Evolutionary conservation across 2,888 invertebrate genomes (phyloP).

Genomic region (Peribatodes rhomboidaria): DNA sequence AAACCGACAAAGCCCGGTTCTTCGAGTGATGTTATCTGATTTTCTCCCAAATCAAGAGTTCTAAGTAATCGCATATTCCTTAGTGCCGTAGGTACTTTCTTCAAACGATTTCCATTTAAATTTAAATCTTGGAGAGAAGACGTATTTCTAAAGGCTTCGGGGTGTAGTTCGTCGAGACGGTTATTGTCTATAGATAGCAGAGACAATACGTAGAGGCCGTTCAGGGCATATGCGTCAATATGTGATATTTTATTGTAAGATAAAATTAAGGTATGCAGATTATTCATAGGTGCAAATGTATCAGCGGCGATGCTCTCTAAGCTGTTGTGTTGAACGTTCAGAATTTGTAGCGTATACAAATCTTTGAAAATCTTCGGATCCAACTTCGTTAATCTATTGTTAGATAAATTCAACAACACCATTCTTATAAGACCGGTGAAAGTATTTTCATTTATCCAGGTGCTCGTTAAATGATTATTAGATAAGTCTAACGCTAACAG

Average conservation of each 20-base stretch:
- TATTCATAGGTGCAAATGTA: constrained; percentile 96
- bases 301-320: constrained; percentile 94
- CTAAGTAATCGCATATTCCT: constrained; percentile 94
- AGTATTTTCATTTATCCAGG: constrained; percentile 94
- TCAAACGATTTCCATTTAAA: constrained; percentile 94
- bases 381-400: constrained; percentile 93
- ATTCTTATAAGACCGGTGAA: constrained; percentile 95
- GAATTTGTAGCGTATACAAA: constrained; percentile 93
- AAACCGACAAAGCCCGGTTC: constrained; percentile 94
- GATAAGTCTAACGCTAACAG: constrained; percentile 94
- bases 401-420: constrained; percentile 94
- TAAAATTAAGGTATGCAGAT: constrained; percentile 94
- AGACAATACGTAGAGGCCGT: constrained; percentile 95
- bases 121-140: constrained; percentile 96
- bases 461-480: constrained; percentile 94
- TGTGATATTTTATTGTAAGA: constrained; percentile 95
- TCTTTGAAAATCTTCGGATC: constrained; percentile 95
- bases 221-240: constrained; percentile 94
- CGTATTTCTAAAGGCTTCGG: constrained; percentile 96
- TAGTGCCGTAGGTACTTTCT: constrained; percentile 92
- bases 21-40: constrained; percentile 93
- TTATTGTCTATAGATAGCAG: constrained; percentile 95
- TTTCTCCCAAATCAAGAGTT: constrained; percentile 96
- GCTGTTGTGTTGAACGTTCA: constrained; percentile 94
- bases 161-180: constrained; percentile 92